Conservation (phyloP, 37 sponge, comb jelly and placozoan species). For the Spongia lamella region DNA sequence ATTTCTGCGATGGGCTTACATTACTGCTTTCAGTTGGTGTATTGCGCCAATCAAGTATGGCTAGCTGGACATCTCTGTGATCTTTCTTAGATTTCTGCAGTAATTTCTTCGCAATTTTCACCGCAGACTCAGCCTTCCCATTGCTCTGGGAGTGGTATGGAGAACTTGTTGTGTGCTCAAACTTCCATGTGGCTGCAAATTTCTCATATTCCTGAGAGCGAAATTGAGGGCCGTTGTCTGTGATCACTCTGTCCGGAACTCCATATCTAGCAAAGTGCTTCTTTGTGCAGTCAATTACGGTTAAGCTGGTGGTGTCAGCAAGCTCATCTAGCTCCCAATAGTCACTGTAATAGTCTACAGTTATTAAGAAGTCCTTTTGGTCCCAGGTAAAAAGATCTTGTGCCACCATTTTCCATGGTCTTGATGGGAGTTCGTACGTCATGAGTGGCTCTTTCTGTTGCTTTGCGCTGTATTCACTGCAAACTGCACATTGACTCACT, state of each 20-base stretch:
- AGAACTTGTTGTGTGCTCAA: constrained; percentile 28
- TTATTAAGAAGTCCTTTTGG: constrained; percentile 1
- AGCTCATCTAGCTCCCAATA: constrained; percentile 7
- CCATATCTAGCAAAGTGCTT: constrained; percentile 37
- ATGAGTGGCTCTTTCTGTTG: constrained; percentile 8
- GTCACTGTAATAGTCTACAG: constrained; percentile 11
- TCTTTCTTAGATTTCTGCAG: too few relatives aligned
- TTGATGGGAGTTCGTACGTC: background rate
- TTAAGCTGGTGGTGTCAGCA: background rate
- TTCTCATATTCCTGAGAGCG: constrained; percentile 6
- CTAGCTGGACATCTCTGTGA: too few relatives aligned
- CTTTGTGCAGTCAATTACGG: constrained; percentile 26
- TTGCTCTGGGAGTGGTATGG: constrained; percentile 40
- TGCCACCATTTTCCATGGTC: constrained; percentile 19
- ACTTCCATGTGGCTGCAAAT: constrained; percentile 31
- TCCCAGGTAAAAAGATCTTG: constrained; percentile 4
- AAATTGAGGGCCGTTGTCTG: constrained; percentile 49
- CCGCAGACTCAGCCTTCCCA: constrained; percentile 40
- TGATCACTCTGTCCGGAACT: constrained; percentile 26
- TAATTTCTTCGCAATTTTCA: constrained; percentile 17
- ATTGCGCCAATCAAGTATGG: too few relatives aligned
- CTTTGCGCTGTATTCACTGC: constrained; percentile 6
- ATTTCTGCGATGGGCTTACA: too few relatives aligned
- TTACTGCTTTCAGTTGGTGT: too few relatives aligned
- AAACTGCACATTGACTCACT: constrained; percentile 3